A percentile compares a stretch with the other conserved stretches of the same genome.
Conservation (phyloP, 2,797 vertebrate species). For the Gephyroberyx darwinii region DNA sequence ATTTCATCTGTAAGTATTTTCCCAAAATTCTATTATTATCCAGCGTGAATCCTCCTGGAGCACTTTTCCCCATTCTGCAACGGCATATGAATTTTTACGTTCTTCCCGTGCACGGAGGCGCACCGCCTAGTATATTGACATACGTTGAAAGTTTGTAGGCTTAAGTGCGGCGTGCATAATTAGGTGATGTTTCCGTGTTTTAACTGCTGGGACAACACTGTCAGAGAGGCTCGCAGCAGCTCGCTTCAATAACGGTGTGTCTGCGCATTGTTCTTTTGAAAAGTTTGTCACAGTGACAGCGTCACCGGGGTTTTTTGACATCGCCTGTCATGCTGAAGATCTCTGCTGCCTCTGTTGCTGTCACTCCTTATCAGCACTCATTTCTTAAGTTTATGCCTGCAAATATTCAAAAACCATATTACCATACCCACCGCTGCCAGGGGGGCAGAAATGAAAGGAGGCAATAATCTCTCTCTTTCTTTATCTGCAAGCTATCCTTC, state of each 20-base stretch:
- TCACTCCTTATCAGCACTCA: slow-evolving; percentile 86
- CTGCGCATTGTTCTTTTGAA: slow-evolving; percentile 82
- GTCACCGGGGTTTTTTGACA: slow-evolving; percentile 83
- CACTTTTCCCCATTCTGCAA: not conserved
- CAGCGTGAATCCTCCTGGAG: not conserved
- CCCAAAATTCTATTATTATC: slow-evolving; percentile 13
- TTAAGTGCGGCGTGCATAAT: slow-evolving; percentile 74
- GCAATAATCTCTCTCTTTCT: slow-evolving; percentile 84
- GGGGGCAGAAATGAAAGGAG: slow-evolving; percentile 82
- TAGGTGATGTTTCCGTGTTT: slow-evolving; percentile 76
- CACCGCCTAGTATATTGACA: slow-evolving; percentile 70
- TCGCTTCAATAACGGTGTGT: slow-evolving; percentile 76
- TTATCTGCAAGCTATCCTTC: slow-evolving; percentile 86
- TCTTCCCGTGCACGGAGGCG: slow-evolving; percentile 17
- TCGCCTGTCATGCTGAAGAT: slow-evolving; percentile 83
- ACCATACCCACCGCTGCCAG: slow-evolving; percentile 80
- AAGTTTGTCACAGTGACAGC: slow-evolving; percentile 86
- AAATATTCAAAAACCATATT: slow-evolving; percentile 84
- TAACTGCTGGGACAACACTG: slow-evolving; percentile 78
- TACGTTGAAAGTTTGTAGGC: slow-evolving; percentile 77
- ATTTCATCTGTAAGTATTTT: not conserved
- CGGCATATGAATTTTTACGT: slow-evolving; percentile 23
- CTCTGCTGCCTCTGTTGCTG: slow-evolving; percentile 83
- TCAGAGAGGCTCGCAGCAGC: slow-evolving; percentile 75
- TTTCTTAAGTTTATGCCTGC: slow-evolving; percentile 84